phyloP scores from a whole-genome alignment of 2,797 vertebrate species.

The Chelidonichthys spinosus region DNA sequence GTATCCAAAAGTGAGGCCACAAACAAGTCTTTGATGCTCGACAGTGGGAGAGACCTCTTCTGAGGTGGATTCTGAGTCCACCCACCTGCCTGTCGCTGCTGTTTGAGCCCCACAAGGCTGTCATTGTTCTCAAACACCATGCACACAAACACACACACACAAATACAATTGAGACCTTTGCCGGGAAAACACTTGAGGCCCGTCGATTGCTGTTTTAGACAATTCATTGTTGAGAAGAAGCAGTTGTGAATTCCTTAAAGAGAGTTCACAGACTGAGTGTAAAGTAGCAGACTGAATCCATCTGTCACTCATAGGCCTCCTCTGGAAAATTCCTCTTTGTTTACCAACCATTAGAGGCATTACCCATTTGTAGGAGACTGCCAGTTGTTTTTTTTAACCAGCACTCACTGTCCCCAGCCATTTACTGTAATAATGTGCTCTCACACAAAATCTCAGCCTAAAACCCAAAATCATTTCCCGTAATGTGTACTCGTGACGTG shows the following conservation, averaged over 20 bases:
- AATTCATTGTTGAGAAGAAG: conserved; percentile 35
- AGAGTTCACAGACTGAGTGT: conserved; percentile 12
- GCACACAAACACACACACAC: conserved; percentile 29
- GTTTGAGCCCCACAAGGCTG: conserved; percentile 46
- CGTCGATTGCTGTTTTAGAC: conserved; percentile 37
- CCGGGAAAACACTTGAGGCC: conserved; percentile 27
- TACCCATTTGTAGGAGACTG: conserved; percentile 50
- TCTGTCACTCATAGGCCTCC: conserved; percentile 49
- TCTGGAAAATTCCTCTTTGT: conserved; percentile 49
- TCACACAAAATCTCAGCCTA: conserved; percentile 59
- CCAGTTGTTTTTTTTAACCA: conserved; percentile 18
- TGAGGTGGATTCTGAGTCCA: conserved; percentile 63
- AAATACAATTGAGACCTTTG: conserved; percentile 20
- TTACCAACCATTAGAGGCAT: conserved; percentile 60
- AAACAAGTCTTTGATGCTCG: conserved; percentile 62
- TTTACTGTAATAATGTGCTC: conserved; percentile 69
- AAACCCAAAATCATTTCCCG: conserved; percentile 56
- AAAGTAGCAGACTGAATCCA: conserved; percentile 37
- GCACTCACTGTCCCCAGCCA: conserved; percentile 56
- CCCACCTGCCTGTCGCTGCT: conserved; percentile 68
- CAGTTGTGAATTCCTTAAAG: conserved; percentile 41
- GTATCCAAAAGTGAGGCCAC: conserved; percentile 52
- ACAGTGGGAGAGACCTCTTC: conserved; percentile 53
- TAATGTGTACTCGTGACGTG: conserved; percentile 51
- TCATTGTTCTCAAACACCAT: conserved; percentile 58